Evolutionary conservation across 2,797 vertebrate species (phyloP).

Genomic region (Chrysocyon brachyurus): DNA sequence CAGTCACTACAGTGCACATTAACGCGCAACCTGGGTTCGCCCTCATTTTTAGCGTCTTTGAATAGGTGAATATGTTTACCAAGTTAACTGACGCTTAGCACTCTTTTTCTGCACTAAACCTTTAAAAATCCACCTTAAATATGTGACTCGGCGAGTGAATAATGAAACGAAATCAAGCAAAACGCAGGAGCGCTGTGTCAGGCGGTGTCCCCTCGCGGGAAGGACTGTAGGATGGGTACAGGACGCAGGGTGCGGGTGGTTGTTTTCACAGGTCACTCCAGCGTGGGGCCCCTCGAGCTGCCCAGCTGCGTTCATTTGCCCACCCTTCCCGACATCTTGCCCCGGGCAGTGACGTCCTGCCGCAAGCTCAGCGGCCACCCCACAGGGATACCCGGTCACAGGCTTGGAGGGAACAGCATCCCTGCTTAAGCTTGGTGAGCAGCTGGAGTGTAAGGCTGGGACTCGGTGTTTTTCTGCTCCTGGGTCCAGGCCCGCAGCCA

Average conservation of each 20-base stretch:
- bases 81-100: neutral
- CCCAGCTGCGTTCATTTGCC: neutral
- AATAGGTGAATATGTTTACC: neutral
- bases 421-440: neutral
- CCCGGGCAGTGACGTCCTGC: too few relatives aligned
- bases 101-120: neutral
- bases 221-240: neutral
- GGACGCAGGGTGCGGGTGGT: too few relatives aligned
- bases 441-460: neutral
- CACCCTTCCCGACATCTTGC: neutral
- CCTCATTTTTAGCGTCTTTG: neutral
- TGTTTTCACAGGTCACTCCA: conserved; percentile 2
- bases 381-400: neutral
- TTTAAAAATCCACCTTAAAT: conserved; percentile 13
- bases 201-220: neutral
- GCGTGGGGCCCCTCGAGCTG: neutral
- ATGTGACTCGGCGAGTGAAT: neutral
- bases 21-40: neutral
- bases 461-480: neutral
- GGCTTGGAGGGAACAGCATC: neutral
- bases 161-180: neutral
- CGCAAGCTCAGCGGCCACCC: neutral
- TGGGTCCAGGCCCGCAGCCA: neutral
- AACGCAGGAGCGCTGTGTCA: neutral
- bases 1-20: neutral